Evolutionary conservation across 2,888 invertebrate species (phyloP).

Genomic region (Drosophila kambysellisi): DNA sequence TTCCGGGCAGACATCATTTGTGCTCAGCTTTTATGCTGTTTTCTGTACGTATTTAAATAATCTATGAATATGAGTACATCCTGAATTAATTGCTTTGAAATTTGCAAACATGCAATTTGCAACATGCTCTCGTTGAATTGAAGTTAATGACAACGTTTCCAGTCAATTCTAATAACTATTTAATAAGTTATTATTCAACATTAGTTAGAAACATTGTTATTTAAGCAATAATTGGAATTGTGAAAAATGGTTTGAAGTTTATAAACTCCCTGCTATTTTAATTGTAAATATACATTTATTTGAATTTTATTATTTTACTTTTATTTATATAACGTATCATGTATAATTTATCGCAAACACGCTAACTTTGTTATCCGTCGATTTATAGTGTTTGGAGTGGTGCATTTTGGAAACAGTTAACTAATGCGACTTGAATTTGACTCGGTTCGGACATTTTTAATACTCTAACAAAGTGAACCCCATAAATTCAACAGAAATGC

Average conservation of each 20-base stretch:
- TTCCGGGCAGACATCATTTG: slow-evolving; percentile 17
- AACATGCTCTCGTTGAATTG: slow-evolving; percentile 17
- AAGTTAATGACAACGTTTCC: neutral
- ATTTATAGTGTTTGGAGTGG: neutral
- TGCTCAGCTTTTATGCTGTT: neutral
- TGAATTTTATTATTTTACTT: neutral
- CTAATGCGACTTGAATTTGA: slow-evolving; percentile 19
- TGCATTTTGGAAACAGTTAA: neutral
- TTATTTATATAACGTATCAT: neutral
- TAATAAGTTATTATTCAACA: neutral
- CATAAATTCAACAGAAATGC: slow-evolving; percentile 39
- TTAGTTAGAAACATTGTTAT: neutral
- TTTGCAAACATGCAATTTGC: slow-evolving; percentile 29
- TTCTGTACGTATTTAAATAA: neutral
- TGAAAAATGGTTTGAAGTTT: neutral
- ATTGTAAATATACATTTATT: neutral
- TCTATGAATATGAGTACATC: slow-evolving; percentile 8
- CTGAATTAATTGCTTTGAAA: slow-evolving; percentile 31
- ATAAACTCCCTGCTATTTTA: neutral
- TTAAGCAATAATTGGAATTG: neutral
- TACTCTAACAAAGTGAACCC: slow-evolving; percentile 45
- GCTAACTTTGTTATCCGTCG: neutral
- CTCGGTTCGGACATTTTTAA: slow-evolving; percentile 36
- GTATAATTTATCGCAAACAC: neutral
- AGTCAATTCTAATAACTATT: neutral